Percentiles rank a stretch among this genome's conserved stretches.
Conservation (phyloP, 2,797 vertebrate genomes). For the Micropoecilia bifurca region DNA sequence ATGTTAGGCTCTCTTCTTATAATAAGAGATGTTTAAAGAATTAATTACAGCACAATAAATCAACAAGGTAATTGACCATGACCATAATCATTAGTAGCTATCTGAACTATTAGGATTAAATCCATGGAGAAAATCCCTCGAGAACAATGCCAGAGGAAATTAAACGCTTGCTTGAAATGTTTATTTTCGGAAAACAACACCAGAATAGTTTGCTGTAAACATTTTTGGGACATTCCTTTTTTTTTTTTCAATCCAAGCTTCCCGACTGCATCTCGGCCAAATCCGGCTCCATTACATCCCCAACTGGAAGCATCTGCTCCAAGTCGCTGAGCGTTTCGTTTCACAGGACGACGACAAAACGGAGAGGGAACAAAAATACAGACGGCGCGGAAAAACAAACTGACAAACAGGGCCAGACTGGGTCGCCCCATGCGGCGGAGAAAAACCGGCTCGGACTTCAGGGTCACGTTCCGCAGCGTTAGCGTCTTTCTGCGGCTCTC, state of each 20-base stretch:
- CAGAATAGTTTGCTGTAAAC: neutral
- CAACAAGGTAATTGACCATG: neutral
- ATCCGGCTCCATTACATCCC: conserved; percentile 70
- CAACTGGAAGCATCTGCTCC: conserved; percentile 78
- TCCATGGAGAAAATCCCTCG: neutral
- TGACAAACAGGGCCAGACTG: conserved; percentile 57
- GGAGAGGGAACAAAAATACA: conserved; percentile 29
- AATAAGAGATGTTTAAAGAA: conserved; percentile 6
- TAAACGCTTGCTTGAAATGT: conserved; percentile 10
- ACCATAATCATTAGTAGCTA: conserved; percentile 8
- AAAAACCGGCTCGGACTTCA: conserved; percentile 66
- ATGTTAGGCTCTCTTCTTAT: neutral
- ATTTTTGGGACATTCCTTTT: conserved; percentile 5
- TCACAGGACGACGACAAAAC: conserved; percentile 50
- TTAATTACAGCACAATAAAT: conserved; percentile 12
- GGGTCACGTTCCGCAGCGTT: conserved; percentile 68
- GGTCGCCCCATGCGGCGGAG: conserved; percentile 53
- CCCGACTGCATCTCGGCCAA: conserved; percentile 51
- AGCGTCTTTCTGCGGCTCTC: conserved; percentile 51
- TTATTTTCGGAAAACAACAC: neutral
- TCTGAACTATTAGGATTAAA: conserved; percentile 5
- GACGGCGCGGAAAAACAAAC: conserved; percentile 66
- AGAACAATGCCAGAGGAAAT: conserved; percentile 8
- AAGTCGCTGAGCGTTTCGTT: conserved; percentile 74
- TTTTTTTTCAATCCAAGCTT: conserved; percentile 16